Evolutionary conservation across 2,888 invertebrate genomes (phyloP).

Genomic region (Megastigmus dorsalis): DNA sequence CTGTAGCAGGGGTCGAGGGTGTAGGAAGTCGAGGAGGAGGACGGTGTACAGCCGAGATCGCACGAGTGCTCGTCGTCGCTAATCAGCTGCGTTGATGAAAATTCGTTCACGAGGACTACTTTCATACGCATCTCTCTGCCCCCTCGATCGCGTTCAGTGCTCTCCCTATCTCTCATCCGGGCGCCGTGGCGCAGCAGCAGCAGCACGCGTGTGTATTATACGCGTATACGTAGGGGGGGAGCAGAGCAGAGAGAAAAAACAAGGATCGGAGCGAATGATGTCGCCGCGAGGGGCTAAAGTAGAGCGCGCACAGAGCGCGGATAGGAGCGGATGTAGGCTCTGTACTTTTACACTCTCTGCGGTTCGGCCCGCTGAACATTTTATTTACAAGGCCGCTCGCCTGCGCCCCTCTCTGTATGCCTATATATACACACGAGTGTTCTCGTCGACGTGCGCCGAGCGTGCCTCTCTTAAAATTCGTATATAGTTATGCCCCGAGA

Average conservation of each 20-base stretch:
- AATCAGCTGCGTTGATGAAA: slow-evolving; percentile 51
- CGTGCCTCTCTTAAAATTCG: slow-evolving; percentile 55
- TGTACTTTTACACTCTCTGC: slow-evolving; percentile 15
- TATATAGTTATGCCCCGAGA: slow-evolving; percentile 48
- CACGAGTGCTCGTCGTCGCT: slow-evolving; percentile 44
- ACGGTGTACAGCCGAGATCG: too few species aligned
- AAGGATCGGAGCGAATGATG: slow-evolving; percentile 3
- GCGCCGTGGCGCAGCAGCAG: too few species aligned
- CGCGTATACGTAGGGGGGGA: too few species aligned
- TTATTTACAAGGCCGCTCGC: slow-evolving; percentile 58
- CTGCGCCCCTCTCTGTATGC: slow-evolving; percentile 35
- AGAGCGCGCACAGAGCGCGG: too few species aligned
- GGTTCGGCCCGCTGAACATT: slow-evolving; percentile 59
- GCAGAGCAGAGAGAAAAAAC: too few species aligned
- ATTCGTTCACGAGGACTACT: slow-evolving; percentile 39
- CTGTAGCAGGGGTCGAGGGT: too few species aligned
- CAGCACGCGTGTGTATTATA: too few species aligned
- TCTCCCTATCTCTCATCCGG: neutral
- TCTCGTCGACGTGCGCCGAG: slow-evolving; percentile 48
- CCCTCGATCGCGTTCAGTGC: neutral
- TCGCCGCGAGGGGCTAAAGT: slow-evolving; percentile 4
- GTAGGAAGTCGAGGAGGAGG: too few species aligned
- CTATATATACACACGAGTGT: slow-evolving; percentile 50
- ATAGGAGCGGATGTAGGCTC: too few species aligned
- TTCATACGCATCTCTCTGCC: neutral